Evolutionary conservation across 2,113 vertebrate species (phyloP).

Genomic region (Eurypyga helias): DNA sequence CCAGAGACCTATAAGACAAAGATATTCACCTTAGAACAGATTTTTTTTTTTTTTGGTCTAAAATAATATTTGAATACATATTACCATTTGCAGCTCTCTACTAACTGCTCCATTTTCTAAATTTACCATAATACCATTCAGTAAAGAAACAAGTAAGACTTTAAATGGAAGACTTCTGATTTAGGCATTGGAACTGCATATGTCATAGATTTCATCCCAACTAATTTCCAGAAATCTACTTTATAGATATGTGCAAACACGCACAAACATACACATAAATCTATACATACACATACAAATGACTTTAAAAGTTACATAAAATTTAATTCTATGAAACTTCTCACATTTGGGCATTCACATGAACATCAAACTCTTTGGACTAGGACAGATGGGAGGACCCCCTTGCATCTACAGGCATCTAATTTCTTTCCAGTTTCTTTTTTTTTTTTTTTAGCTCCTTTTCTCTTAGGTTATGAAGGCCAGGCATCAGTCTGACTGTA

Average conservation of each 20-base stretch:
- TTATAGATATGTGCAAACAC: background rate
- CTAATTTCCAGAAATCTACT: background rate
- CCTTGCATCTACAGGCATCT: background rate
- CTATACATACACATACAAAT: background rate
- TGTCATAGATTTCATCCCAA: background rate
- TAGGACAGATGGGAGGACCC: background rate
- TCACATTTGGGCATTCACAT: background rate
- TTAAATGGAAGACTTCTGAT: background rate
- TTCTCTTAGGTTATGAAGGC: background rate
- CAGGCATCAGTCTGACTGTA: background rate
- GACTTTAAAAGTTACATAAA: background rate
- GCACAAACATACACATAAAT: background rate
- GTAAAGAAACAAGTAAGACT: background rate
- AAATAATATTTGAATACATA: background rate
- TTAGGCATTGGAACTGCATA: background rate
- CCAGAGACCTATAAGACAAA: constrained; percentile 90
- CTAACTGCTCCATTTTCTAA: background rate
- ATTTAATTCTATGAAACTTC: background rate
- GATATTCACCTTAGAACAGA: background rate
- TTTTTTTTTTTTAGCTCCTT: background rate
- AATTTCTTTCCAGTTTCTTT: background rate
- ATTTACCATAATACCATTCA: background rate
- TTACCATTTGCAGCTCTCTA: background rate
- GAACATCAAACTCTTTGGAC: background rate
- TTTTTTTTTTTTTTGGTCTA: background rate